Percentiles rank a stretch among this genome's conserved stretches.
These are phyloP conservation scores for Gryllus longicercus DNA, from an alignment of 2,888 invertebrate genomes.

Conservation along the genomic window DNA sequence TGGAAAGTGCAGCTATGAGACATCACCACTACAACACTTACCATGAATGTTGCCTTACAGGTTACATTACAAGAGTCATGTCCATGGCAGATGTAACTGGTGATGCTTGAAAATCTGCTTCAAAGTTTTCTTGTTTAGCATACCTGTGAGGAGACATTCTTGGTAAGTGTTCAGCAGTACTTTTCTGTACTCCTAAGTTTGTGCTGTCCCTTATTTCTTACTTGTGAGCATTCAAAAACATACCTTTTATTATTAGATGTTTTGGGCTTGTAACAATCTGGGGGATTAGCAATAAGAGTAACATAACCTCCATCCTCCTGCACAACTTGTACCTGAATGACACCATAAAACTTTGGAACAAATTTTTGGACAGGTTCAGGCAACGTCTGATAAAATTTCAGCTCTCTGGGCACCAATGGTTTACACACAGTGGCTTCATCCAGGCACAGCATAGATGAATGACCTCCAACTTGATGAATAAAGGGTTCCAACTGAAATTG, in stretches of 20 bases:
- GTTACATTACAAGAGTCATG: conserved; percentile 24
- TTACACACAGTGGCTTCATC: conserved; percentile 55
- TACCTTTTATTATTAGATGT: conserved; percentile 30
- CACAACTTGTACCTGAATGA: conserved; percentile 47
- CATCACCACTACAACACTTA: conserved; percentile 28
- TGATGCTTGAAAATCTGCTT: conserved; percentile 24
- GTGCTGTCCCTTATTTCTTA: background rate
- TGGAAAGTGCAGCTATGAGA: conserved; percentile 3
- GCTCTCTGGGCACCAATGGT: conserved; percentile 53
- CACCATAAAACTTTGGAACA: conserved; percentile 54
- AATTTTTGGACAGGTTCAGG: conserved; percentile 51
- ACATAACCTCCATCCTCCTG: conserved; percentile 52
- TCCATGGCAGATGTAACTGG: conserved; percentile 17
- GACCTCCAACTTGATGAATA: conserved; percentile 56
- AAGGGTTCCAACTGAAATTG: conserved; percentile 50
- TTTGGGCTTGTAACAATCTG: conserved; percentile 41
- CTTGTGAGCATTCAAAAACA: background rate
- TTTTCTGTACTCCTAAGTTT: background rate
- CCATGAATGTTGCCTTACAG: conserved; percentile 33
- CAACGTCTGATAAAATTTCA: conserved; percentile 54
- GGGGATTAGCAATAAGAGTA: conserved; percentile 48
- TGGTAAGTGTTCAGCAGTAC: conserved; percentile 30
- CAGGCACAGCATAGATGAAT: conserved; percentile 52
- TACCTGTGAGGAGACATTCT: conserved; percentile 33
- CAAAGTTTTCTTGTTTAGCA: conserved; percentile 26